phyloP scores from a whole-genome alignment of 2,113 vertebrate genomes.

The Motacilla alba region DNA sequence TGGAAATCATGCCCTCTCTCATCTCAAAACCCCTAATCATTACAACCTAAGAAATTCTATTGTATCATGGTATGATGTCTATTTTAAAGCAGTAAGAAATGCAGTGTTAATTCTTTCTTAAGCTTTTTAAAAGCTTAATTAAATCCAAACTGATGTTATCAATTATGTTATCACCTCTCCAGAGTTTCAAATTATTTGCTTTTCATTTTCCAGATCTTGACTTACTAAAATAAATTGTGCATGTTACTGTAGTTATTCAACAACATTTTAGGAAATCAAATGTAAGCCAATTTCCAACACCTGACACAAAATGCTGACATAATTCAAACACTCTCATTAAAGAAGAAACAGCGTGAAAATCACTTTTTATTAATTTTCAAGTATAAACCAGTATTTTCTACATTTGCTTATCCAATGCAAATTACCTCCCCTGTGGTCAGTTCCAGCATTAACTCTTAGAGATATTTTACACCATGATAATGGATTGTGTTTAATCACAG shows the following conservation, averaged over 20 bases:
- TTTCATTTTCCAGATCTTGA: background rate
- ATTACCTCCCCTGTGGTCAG: background rate
- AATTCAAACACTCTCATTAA: background rate
- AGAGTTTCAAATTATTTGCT: background rate
- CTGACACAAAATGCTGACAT: background rate
- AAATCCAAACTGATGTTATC: background rate
- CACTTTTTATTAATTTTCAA: conserved; percentile 29
- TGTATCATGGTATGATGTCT: background rate
- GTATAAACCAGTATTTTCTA: background rate
- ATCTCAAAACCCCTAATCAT: background rate
- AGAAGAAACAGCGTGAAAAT: background rate
- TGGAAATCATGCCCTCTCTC: background rate
- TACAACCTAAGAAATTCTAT: background rate
- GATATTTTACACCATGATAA: background rate
- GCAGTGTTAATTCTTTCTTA: background rate
- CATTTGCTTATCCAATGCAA: background rate
- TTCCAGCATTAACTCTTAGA: background rate
- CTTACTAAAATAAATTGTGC: background rate
- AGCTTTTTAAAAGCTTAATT: background rate
- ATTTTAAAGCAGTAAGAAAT: background rate
- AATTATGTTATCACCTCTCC: background rate
- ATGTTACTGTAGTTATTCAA: background rate
- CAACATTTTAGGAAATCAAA: background rate
- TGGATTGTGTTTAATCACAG: background rate
- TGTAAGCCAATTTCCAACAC: background rate